Conservation (phyloP, 1,140 invertebrate species). For the Thaumetopoea pityocampa region DNA sequence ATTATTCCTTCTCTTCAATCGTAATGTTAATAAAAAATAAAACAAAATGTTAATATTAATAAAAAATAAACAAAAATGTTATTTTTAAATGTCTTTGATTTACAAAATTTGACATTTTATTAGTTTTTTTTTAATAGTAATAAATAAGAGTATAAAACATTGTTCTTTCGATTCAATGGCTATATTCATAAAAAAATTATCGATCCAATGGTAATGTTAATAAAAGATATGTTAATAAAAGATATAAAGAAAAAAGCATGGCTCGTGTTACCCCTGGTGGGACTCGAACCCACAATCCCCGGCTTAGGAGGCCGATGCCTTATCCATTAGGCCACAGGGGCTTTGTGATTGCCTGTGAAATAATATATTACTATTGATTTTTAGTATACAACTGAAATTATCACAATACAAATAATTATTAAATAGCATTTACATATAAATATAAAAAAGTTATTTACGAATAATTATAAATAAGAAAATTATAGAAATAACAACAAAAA, state of each 20-base stretch:
- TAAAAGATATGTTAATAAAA: neutral
- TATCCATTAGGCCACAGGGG: slow-evolving; percentile 51
- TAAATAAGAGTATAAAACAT: too few relatives aligned
- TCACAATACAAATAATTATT: neutral
- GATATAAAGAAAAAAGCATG: neutral
- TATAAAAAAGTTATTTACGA: neutral
- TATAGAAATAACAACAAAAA: slow-evolving; percentile 11
- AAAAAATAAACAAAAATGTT: too few relatives aligned
- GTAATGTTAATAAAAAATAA: too few relatives aligned
- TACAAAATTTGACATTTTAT: too few relatives aligned
- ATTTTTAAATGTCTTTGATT: too few relatives aligned
- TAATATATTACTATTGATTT: slow-evolving; percentile 10
- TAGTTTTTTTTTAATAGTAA: too few relatives aligned
- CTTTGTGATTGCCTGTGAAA: slow-evolving; percentile 7
- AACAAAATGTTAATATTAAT: too few relatives aligned
- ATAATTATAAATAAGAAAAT: slow-evolving; percentile 3
- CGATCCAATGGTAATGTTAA: too few relatives aligned
- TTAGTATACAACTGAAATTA: neutral
- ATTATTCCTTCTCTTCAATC: too few relatives aligned
- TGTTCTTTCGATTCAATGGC: too few relatives aligned
- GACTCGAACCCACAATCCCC: slow-evolving; percentile 50
- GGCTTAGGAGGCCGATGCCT: slow-evolving; percentile 50
- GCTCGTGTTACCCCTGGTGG: slow-evolving; percentile 47
- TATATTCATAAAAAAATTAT: too few relatives aligned
- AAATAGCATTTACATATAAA: neutral